Evolutionary conservation across 1,140 invertebrate species (phyloP).

Genomic region (Spodoptera litura): DNA sequence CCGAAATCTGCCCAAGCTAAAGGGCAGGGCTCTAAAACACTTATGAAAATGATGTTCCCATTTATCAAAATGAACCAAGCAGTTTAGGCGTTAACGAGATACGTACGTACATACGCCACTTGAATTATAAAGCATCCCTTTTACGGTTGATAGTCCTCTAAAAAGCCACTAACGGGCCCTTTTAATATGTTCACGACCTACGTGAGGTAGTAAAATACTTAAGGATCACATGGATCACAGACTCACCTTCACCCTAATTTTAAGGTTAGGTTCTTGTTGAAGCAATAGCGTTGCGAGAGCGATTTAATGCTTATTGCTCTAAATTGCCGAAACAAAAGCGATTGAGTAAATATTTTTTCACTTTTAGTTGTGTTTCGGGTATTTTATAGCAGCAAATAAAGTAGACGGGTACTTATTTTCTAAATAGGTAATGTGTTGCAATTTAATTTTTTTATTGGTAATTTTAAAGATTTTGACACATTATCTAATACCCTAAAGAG

Average conservation of each 20-base stretch:
- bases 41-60: not conserved
- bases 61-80: conserved; percentile 4
- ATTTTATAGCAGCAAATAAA: too few relatives aligned
- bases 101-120: not conserved
- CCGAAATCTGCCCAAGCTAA: not conserved
- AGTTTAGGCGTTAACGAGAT: conserved; percentile 1
- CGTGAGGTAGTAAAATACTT: conserved; percentile 21
- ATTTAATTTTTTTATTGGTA: too few relatives aligned
- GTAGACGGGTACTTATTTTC: too few relatives aligned
- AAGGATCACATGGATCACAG: conserved; percentile 25
- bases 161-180: conserved; percentile 11
- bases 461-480: too few relatives aligned
- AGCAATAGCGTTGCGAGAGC: not conserved
- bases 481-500: too few relatives aligned
- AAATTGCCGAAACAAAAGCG: too few relatives aligned
- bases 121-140: conserved; percentile 12
- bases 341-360: too few relatives aligned
- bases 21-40: not conserved
- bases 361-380: too few relatives aligned
- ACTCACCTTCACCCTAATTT: not conserved
- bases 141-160: conserved; percentile 24
- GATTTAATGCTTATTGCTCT: not conserved
- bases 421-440: too few relatives aligned
- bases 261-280: not conserved
- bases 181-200: conserved; percentile 31